These are phyloP conservation scores for Sinelater perroti DNA, from an alignment of 2,888 invertebrate species.

Conservation along the genomic window DNA sequence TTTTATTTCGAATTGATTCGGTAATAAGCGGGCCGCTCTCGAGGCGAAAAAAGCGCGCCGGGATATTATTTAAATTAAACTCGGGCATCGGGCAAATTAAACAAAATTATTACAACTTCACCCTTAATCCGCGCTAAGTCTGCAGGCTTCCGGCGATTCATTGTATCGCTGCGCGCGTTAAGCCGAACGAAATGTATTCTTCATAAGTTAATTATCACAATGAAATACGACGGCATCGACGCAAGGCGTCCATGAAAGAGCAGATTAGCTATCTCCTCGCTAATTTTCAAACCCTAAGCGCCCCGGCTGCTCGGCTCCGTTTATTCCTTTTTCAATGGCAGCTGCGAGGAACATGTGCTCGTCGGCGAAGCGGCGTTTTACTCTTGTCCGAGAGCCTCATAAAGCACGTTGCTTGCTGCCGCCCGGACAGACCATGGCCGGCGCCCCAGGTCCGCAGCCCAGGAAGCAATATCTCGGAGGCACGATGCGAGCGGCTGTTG, in stretches of 20 bases:
- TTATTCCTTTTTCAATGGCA: conserved; percentile 1
- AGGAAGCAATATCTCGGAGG: conserved; percentile 28
- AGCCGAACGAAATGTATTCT: conserved; percentile 42
- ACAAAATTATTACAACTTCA: conserved; percentile 35
- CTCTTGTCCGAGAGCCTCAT: conserved; percentile 13
- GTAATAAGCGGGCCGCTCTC: conserved; percentile 20
- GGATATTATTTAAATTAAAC: conserved; percentile 38
- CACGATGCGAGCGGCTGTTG: conserved; percentile 25
- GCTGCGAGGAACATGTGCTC: conserved; percentile 7
- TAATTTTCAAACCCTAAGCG: conserved; percentile 23
- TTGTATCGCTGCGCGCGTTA: conserved; percentile 36
- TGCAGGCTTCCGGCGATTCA: conserved; percentile 36
- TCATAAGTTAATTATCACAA: conserved; percentile 48
- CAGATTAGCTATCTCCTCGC: conserved; percentile 30
- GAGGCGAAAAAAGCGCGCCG: conserved; percentile 29
- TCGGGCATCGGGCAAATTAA: conserved; percentile 36
- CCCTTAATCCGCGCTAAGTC: conserved; percentile 36
- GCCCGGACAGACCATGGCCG: too few species aligned
- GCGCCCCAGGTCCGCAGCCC: conserved; percentile 16
- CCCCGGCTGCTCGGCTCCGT: conserved; percentile 2
- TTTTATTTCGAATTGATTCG: conserved; percentile 18
- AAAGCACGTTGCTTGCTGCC: conserved; percentile 15
- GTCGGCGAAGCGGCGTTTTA: conserved; percentile 2
- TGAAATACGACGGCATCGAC: conserved; percentile 46
- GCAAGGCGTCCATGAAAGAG: conserved; percentile 29